Evolutionary conservation across 2,888 invertebrate genomes (phyloP).

Genomic region (Perizoma affinitatum): DNA sequence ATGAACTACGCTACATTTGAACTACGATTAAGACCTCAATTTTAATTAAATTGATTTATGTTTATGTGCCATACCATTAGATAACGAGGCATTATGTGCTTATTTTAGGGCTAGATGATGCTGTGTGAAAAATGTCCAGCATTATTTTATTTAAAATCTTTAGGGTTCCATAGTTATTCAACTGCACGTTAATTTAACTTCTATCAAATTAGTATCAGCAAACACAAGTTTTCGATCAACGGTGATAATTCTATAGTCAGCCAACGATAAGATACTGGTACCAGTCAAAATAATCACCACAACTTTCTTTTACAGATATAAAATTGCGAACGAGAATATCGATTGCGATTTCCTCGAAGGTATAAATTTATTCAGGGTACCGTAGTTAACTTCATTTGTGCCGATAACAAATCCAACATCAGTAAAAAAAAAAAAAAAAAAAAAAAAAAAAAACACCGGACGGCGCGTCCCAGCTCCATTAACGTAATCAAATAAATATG

Average conservation of each 20-base stretch:
- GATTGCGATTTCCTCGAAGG: constrained; percentile 3
- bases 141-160: too few relatives aligned
- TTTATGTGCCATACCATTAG: background rate
- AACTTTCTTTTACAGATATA: constrained; percentile 7
- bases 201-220: background rate
- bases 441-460: constrained; percentile 6
- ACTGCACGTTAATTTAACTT: background rate
- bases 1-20: constrained; percentile 9
- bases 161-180: background rate
- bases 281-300: constrained; percentile 1
- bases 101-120: too few relatives aligned
- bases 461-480: background rate
- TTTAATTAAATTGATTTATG: constrained; percentile 11
- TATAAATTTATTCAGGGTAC: background rate
- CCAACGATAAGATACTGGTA: constrained; percentile 9
- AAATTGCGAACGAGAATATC: constrained; percentile 3
- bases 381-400: background rate
- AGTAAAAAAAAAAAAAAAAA: too few relatives aligned
- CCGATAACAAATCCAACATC: constrained; percentile 8
- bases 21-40: constrained; percentile 14
- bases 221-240: constrained; percentile 6
- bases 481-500: background rate
- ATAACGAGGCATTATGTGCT: background rate
- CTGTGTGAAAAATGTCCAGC: too few relatives aligned
- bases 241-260: constrained; percentile 2